phyloP scores from a whole-genome alignment of 2,797 vertebrate species.

The Austrolebias charrua region DNA sequence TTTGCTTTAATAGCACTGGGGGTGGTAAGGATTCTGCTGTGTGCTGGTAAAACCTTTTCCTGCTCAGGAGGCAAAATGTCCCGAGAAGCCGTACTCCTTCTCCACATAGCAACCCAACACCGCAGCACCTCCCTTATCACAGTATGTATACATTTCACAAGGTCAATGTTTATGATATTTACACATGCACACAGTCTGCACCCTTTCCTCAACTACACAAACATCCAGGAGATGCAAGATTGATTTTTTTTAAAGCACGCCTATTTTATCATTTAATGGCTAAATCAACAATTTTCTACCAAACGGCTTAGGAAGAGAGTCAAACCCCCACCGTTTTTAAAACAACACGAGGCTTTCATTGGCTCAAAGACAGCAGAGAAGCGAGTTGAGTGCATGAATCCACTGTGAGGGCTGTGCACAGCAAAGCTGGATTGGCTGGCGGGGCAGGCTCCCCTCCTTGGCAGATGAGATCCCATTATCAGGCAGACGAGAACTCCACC shows the following conservation, averaged over 20 bases:
- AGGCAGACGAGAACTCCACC: slow-evolving; percentile 83
- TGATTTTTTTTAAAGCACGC: slow-evolving; percentile 18
- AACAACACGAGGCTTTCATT: slow-evolving; percentile 48
- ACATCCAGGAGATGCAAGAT: slow-evolving; percentile 36
- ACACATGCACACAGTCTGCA: slow-evolving; percentile 44
- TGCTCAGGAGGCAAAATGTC: slow-evolving; percentile 68
- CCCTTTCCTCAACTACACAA: slow-evolving; percentile 40
- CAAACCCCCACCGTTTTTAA: slow-evolving; percentile 33
- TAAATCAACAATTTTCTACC: not conserved
- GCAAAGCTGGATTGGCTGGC: slow-evolving; percentile 68
- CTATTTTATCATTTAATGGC: slow-evolving; percentile 3
- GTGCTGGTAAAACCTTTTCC: slow-evolving; percentile 72
- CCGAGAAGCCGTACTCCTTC: slow-evolving; percentile 57
- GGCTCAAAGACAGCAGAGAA: slow-evolving; percentile 50
- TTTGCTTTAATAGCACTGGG: slow-evolving; percentile 65
- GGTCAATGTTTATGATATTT: slow-evolving; percentile 71
- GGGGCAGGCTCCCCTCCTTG: slow-evolving; percentile 63
- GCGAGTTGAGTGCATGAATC: slow-evolving; percentile 58
- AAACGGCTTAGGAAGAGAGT: slow-evolving; percentile 12
- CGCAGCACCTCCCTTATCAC: slow-evolving; percentile 66
- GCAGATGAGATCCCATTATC: slow-evolving; percentile 83
- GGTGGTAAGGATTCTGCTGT: slow-evolving; percentile 53
- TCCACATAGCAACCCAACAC: slow-evolving; percentile 59
- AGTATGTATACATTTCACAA: slow-evolving; percentile 71
- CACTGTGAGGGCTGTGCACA: slow-evolving; percentile 49